Evolutionary conservation across 2,888 invertebrate species (phyloP).

Genomic region (Volucella zonaria): DNA sequence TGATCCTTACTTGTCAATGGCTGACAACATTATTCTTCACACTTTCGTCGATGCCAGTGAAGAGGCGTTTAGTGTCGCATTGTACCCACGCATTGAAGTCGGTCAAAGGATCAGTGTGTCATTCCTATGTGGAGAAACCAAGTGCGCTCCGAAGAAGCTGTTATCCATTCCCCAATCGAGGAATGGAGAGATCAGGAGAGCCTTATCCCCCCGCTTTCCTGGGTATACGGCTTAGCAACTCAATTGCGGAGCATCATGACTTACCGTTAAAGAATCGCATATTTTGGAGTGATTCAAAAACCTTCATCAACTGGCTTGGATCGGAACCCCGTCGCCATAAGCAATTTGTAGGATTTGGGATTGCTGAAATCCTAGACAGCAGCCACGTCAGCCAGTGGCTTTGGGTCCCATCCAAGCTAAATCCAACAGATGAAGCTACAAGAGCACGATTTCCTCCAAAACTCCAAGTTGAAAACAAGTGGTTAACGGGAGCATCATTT

Average conservation of each 20-base stretch:
- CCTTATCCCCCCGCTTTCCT: constrained; percentile 21
- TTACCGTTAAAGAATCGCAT: not conserved
- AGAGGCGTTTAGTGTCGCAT: constrained; percentile 15
- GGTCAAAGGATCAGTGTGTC: not conserved
- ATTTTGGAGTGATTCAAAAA: constrained; percentile 52
- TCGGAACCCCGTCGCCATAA: constrained; percentile 41
- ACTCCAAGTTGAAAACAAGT: constrained; percentile 25
- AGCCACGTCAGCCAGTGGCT: constrained; percentile 70
- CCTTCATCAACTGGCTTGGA: constrained; percentile 35
- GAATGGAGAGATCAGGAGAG: too few species aligned
- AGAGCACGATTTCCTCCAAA: constrained; percentile 39
- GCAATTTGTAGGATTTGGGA: constrained; percentile 73
- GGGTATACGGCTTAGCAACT: constrained; percentile 17
- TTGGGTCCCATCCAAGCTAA: too few species aligned
- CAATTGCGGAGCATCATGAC: constrained; percentile 10
- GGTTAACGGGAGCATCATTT: constrained; percentile 14
- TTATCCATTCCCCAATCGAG: constrained; percentile 6
- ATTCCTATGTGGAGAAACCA: constrained; percentile 19
- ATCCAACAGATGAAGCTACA: constrained; percentile 75
- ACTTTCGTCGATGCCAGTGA: not conserved
- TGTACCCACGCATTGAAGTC: constrained; percentile 1
- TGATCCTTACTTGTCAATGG: not conserved
- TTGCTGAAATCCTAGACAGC: constrained; percentile 73
- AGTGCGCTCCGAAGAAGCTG: constrained; percentile 7
- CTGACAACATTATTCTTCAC: not conserved